Conservation (phyloP, 2,113 vertebrate species). For the Vidua macroura region DNA sequence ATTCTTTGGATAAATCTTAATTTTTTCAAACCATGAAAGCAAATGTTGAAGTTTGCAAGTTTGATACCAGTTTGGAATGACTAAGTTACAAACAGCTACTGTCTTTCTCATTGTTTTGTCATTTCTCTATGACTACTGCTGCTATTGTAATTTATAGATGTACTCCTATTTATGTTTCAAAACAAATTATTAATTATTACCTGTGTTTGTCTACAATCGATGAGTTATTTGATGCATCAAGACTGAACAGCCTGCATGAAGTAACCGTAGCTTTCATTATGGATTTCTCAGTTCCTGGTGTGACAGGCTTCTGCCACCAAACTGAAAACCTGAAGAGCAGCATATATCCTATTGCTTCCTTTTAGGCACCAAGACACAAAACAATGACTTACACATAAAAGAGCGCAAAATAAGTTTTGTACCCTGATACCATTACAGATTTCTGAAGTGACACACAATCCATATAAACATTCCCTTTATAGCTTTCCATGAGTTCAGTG, state of each 20-base stretch:
- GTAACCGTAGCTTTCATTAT: rapidly evolving
- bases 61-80: neutral
- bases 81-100: neutral
- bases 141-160: neutral
- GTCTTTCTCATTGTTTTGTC: neutral
- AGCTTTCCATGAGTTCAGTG: neutral
- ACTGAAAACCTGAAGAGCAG: neutral
- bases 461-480: conserved; percentile 14
- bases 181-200: neutral
- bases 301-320: neutral
- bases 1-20: neutral
- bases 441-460: neutral
- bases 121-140: neutral
- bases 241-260: neutral
- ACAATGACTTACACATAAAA: neutral
- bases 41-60: neutral
- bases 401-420: neutral
- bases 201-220: neutral
- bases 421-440: neutral
- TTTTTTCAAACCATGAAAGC: neutral
- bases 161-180: neutral
- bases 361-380: neutral
- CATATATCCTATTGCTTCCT: neutral
- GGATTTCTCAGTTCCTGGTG: neutral
- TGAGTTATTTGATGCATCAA: neutral